phyloP scores from a whole-genome alignment of 2,888 invertebrate genomes.

The Hydraecia micacea region DNA sequence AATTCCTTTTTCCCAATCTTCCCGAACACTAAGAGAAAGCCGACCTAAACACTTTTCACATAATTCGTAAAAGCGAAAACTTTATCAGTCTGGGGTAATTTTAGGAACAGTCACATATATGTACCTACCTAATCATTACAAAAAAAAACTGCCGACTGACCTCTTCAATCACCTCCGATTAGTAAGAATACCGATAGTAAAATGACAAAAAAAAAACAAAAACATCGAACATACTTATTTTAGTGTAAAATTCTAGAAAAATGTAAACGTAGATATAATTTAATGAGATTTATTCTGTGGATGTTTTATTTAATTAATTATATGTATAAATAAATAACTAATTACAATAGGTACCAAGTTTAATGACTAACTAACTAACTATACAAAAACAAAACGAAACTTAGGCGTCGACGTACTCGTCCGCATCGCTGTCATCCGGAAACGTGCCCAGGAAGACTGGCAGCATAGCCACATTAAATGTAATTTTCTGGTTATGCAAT shows the following conservation, averaged over 20 bases:
- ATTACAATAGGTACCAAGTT: too few relatives aligned
- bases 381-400: neutral
- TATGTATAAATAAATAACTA: neutral
- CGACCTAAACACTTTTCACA: neutral
- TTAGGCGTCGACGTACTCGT: neutral
- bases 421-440: neutral
- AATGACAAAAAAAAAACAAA: neutral
- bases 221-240: neutral
- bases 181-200: too few relatives aligned
- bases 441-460: too few relatives aligned
- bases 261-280: neutral
- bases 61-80: neutral
- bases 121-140: too few relatives aligned
- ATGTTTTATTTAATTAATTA: neutral
- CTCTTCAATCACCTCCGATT: too few relatives aligned
- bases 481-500: too few relatives aligned
- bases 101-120: too few relatives aligned
- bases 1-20: neutral
- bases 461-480: too few relatives aligned
- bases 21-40: neutral
- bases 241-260: neutral
- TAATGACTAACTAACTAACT: too few relatives aligned
- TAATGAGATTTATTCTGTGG: neutral
- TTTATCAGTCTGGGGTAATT: neutral
- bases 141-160: too few relatives aligned